Evolutionary conservation across 2,797 vertebrate species (phyloP).

Genomic region (Myotis planiceps): DNA sequence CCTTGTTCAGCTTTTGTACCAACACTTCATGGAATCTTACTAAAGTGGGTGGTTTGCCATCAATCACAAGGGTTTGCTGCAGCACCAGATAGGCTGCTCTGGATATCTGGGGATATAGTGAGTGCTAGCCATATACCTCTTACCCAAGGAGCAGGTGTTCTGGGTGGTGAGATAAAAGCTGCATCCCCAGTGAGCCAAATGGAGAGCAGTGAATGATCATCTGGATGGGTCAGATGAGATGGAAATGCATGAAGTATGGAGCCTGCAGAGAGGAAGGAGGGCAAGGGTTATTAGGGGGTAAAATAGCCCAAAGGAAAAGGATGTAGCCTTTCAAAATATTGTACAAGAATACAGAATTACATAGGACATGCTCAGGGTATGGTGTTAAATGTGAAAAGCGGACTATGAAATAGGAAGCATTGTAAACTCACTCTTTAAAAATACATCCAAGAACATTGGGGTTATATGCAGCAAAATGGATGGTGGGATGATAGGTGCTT

Average conservation of each 20-base stretch:
- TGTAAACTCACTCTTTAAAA: conserved; percentile 33
- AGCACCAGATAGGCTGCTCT: neutral
- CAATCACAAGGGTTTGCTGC: neutral
- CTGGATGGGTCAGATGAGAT: neutral
- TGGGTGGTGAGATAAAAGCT: neutral
- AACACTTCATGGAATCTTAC: neutral
- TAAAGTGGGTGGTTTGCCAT: neutral
- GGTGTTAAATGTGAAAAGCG: neutral
- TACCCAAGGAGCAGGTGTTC: neutral
- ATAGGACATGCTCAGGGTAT: neutral
- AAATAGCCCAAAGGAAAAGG: neutral
- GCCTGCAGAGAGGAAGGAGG: neutral
- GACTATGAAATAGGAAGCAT: neutral
- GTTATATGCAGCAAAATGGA: neutral
- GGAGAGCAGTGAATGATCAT: neutral
- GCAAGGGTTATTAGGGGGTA: neutral
- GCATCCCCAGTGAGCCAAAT: neutral
- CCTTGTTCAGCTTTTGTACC: neutral
- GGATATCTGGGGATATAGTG: neutral
- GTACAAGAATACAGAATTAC: neutral
- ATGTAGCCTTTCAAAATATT: neutral
- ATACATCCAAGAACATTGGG: neutral
- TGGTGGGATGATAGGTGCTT: neutral
- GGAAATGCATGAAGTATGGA: neutral
- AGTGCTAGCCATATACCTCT: neutral